Evolutionary conservation across 2,888 invertebrate species (phyloP).

Genomic region (Gari tellinella): DNA sequence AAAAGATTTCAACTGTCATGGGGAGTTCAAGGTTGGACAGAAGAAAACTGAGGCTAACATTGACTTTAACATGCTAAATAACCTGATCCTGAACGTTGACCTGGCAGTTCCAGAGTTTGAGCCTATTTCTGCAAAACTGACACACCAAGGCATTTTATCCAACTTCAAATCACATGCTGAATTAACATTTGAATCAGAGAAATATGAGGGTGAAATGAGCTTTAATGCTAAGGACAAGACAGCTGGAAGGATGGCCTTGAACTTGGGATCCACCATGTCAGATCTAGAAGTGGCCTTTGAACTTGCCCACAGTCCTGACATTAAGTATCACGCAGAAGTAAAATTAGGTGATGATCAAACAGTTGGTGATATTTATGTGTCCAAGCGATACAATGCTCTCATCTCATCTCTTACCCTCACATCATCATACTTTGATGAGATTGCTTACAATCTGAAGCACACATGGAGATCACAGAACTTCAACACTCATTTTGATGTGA

Average conservation of each 20-base stretch:
- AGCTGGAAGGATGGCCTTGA: no score
- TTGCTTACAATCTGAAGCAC: slow-evolving; percentile 8
- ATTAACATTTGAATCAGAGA: slow-evolving; percentile 19
- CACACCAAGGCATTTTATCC: neutral
- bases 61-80: neutral
- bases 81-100: neutral
- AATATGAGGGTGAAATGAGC: no score
- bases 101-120: slow-evolving; percentile 23
- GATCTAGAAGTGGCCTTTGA: no score
- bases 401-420: neutral
- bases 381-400: neutral
- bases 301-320: no score
- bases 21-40: slow-evolving; percentile 29
- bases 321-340: no score
- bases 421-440: slow-evolving; percentile 9
- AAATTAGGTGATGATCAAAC: no score
- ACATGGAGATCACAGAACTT: slow-evolving; percentile 14
- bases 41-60: slow-evolving; percentile 57
- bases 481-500: slow-evolving; percentile 13
- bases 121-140: slow-evolving; percentile 27
- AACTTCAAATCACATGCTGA: slow-evolving; percentile 34
- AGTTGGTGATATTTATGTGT: no score
- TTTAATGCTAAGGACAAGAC: no score
- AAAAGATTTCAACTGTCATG: slow-evolving; percentile 42
- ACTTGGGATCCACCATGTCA: no score